These are phyloP conservation scores for Ciconia maguari DNA, from an alignment of 2,113 vertebrate genomes.

Conservation along the genomic window DNA sequence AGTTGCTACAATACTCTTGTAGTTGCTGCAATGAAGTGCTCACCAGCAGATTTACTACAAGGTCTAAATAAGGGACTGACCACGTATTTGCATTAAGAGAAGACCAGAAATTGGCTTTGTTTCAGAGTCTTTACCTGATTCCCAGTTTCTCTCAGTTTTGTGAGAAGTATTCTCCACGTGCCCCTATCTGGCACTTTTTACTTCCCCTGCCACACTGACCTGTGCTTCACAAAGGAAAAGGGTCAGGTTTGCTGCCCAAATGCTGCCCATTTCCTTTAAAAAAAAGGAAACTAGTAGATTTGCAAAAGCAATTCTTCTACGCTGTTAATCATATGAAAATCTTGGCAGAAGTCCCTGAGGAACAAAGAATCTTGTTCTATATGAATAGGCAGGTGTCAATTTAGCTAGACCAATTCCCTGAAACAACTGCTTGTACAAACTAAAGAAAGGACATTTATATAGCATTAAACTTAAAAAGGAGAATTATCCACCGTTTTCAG, in stretches of 20 bases:
- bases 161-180: fast-evolving
- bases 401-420: neutral
- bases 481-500: neutral
- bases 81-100: neutral
- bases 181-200: neutral
- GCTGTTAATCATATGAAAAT: neutral
- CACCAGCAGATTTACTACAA: neutral
- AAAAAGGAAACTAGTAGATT: neutral
- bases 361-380: neutral
- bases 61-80: neutral
- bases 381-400: neutral
- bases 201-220: neutral
- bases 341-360: neutral
- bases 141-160: neutral
- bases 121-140: neutral
- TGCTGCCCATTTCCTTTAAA: neutral
- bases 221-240: neutral
- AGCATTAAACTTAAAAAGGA: neutral
- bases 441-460: neutral
- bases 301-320: neutral
- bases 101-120: neutral
- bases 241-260: neutral
- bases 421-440: neutral
- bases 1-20: neutral
- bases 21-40: neutral